Base-by-base conservation (phyloP, 1,140 invertebrate species). In the Coptotermes formosanus region DNA sequence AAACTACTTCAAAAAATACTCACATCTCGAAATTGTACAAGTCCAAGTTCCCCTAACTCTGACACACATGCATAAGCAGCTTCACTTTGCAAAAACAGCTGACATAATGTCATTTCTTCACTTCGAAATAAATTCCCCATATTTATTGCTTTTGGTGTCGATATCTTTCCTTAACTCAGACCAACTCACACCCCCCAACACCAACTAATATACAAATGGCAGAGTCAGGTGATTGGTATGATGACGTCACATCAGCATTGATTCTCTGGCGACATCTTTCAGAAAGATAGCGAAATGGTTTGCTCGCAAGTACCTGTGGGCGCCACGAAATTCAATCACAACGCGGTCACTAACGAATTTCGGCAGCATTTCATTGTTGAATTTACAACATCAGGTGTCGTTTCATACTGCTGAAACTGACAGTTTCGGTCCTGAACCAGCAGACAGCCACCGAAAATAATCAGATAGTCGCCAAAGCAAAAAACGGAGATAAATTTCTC, bases 11-110 rank as follows among this genome's bases (percentile, higher is more conserved):
- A 30, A 84, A n/a, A 69, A 11, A 16, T 86, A 86, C 96, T 96
- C 93, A 98, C 96, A 92, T 98, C 97, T 90, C 97, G 93, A 91
- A 98, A 98, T 91, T 98, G 96, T 14, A 97, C 97, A 48, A 98
- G 92, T n/a, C 97, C 97, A 86, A 98, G 92, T 93, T 98, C 97
- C 86, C 97, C 97, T 21, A 98, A 92, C 91, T 98, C 97, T 21
- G 97, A 97, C 86, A 98, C 97, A 93, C 97, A 98, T 48, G 96
- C 95, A 92, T 98, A 98, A 55, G 97, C 97, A 86, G 97, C 97
- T 93, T 98, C 97, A 91, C 96, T 97, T 92, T 98, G 97, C 85
- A 98, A 91, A 90, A 97, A 97, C 86, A 98, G 93, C 90, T 98
- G 97, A 92, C 96, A 97, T 87, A 97, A 93, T 87, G 96, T 95